phyloP scores from a whole-genome alignment of 2,888 invertebrate genomes.

The Rhingia rostrata region DNA sequence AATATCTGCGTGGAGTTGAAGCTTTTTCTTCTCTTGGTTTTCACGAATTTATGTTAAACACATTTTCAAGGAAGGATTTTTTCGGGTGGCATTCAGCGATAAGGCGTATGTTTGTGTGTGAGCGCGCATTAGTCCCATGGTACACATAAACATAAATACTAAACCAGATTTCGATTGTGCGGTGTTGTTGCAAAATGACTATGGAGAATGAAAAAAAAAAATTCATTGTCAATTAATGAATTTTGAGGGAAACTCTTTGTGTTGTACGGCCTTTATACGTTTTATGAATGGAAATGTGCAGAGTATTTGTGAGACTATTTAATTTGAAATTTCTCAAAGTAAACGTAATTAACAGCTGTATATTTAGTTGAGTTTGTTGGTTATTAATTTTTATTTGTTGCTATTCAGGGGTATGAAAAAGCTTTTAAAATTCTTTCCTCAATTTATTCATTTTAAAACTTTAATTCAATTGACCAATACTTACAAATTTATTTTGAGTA shows the following conservation, averaged over 20 bases:
- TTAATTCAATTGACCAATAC: too few species aligned
- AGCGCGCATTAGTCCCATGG: slow-evolving; percentile 21
- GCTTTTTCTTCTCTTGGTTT: slow-evolving; percentile 40
- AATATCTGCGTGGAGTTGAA: slow-evolving; percentile 40
- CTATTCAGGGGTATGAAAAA: too few species aligned
- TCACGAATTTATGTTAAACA: slow-evolving; percentile 24
- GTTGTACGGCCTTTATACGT: slow-evolving; percentile 20
- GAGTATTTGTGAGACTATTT: background rate
- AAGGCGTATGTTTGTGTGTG: slow-evolving; percentile 25
- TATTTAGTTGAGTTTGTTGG: too few species aligned
- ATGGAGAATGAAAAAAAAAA: slow-evolving; percentile 39
- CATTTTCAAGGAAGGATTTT: slow-evolving; percentile 44
- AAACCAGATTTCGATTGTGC: slow-evolving; percentile 37
- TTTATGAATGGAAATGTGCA: slow-evolving; percentile 40
- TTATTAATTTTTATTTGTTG: too few species aligned
- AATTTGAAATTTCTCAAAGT: slow-evolving; percentile 7
- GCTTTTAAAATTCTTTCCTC: too few species aligned
- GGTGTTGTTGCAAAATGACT: slow-evolving; percentile 31
- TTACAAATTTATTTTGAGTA: too few species aligned
- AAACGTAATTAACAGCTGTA: background rate
- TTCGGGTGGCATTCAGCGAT: slow-evolving; percentile 30
- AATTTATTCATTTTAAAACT: too few species aligned
- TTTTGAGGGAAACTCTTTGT: slow-evolving; percentile 38
- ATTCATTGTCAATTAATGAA: slow-evolving; percentile 57
- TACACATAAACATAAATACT: slow-evolving; percentile 16